Evolutionary conservation across 1,140 invertebrate genomes (phyloP), one percentile per base, ranked within the genome.

Genomic region (Zaprionus kolodkinae): DNA sequence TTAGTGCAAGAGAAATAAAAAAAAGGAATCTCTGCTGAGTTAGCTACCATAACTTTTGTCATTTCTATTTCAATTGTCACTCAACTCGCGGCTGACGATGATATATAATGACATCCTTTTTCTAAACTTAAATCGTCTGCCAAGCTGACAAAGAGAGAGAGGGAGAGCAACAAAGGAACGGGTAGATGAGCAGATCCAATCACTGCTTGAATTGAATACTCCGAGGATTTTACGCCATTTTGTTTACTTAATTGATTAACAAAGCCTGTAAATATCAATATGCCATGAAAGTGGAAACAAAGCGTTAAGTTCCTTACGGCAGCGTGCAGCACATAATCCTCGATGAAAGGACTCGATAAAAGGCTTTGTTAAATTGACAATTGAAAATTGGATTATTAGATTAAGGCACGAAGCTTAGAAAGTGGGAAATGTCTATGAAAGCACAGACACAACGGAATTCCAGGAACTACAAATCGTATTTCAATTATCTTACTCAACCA

Each of bases 301-400:
- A 54, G 15, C 13, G 50, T 56, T 65, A 88, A 83, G 67, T 83
- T 88, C 17, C 17, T 17, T 43, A 4, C 10, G 17, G 45, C 45
- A 50, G 17, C 45, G 25, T 57, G 61, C 52, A 15, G 25, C 50
- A 27, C 74, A 69, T 84, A 88, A 88, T 83, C 80, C 81, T 54
- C 67, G 43, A 84, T 88, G 88, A 81, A 70, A 54, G 57, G 43
- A 79, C 77, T 76, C 72, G 72, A 83, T 88, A 87, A 81, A 83
- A 78, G 68, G 69, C 78, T 83, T 88, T 87, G 75, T 78, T 78
- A 88, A 76, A 83, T 88, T 83, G 78, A 88, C 80, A 88, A 83
- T 83, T 83, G 80, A 88, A 78, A 88, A 81, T 83, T 83, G 78
- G 67, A 75, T 88, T 83, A 78, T 67, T 78, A 56, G 66, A 79